Percentiles rank a stretch among this genome's conserved stretches.
Conservation (phyloP, 2,113 vertebrate genomes). For the Emydocephalus ijimae region DNA sequence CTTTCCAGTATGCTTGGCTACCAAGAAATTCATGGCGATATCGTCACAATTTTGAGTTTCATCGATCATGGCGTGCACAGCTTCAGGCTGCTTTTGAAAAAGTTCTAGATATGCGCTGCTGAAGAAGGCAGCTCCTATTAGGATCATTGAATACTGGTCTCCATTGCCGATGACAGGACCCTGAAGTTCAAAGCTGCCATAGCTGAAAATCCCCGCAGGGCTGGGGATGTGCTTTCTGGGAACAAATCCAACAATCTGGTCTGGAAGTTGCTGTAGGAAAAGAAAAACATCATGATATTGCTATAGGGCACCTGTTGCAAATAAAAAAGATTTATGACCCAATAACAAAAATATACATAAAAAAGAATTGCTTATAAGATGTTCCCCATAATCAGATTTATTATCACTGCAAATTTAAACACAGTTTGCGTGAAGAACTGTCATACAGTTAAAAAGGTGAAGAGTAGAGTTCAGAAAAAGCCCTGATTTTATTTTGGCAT, state of each 20-base stretch:
- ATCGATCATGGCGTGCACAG: constrained; percentile 81
- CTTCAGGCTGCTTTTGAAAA: constrained; percentile 81
- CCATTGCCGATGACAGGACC: constrained; percentile 77
- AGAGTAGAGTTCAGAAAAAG: background rate
- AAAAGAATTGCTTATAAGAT: background rate
- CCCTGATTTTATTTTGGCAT: background rate
- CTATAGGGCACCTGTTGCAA: background rate
- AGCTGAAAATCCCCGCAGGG: constrained; percentile 82
- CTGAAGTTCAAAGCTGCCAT: constrained; percentile 89
- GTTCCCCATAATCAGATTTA: background rate
- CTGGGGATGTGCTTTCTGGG: constrained; percentile 88
- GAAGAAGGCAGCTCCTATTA: constrained; percentile 93
- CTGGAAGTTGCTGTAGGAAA: constrained; percentile 85
- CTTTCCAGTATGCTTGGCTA: constrained; percentile 74
- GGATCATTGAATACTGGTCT: constrained; percentile 90
- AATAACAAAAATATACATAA: background rate
- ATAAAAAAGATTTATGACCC: background rate
- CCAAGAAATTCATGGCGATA: constrained; percentile 88
- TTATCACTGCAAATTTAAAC: background rate
- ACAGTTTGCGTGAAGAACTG: background rate
- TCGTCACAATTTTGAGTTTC: constrained; percentile 95
- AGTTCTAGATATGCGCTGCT: constrained; percentile 80
- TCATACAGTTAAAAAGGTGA: background rate
- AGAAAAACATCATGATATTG: constrained; percentile 25
- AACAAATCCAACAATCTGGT: constrained; percentile 95